Base-by-base conservation (phyloP, 2,113 vertebrate genomes). In the Suricata suricatta region DNA sequence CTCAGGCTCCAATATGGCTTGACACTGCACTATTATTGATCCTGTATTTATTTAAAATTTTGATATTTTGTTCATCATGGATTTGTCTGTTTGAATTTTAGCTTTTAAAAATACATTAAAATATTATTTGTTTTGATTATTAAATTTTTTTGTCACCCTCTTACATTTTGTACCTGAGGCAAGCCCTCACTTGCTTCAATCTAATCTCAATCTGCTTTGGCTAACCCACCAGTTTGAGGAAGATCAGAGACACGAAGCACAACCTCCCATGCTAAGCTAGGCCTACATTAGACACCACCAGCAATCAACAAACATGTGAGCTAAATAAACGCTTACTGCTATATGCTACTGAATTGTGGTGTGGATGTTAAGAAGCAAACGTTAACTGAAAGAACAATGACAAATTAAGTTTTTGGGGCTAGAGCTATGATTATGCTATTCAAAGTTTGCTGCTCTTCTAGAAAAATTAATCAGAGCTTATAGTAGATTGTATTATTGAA, bases 21-120 rank as follows among this genome's bases (percentile, higher is more conserved):
- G 31, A 63, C 21, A 27, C 3, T 86, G 16, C 7, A 82, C 17
- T 95, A 29, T 81, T 93, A 82, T 27, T 74, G 38, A 81, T 68
- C 12, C 8, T 64, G 63, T 19, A 27, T 95, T 93, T 83, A 90
- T 79, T 77, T 80, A 92, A 95, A 90, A 87, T 88, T 90, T 64
- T 80, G 25, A 41, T 50, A 96, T 88, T 96, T 82, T 81, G 15
- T 77, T 93, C 64, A 96, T 68, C 25, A 64, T 87, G 41, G 60
- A 87, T 95, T 68, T 89, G 19, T 47, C n/a, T 84, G 33, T 4
- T 54, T 87, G 88, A 41, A 68, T 89, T 92, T 84, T 83, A 27
- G 8, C 33, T 94, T 94, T 68, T 25, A 41, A 76, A 92, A 81
- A 86, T 83, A 64, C 54, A 93, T 69, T 81, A 68, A 87, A 80